Evolutionary conservation across 2,113 vertebrate species (phyloP), one percentile per base, ranked within the genome.

Genomic region (Notarius quadriscutis): DNA sequence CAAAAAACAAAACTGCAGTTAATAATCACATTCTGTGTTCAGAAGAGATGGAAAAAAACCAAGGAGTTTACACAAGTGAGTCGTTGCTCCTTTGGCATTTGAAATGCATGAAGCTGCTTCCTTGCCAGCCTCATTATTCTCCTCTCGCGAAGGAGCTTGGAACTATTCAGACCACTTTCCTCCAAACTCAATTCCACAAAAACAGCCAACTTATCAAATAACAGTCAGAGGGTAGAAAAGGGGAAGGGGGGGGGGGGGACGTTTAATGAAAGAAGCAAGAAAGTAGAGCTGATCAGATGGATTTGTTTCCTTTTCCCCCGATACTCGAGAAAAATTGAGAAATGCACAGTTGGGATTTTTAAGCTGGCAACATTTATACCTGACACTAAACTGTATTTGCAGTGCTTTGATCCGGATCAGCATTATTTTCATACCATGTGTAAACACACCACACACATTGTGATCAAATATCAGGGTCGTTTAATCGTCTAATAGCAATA

Each of bases 201-300:
- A 87, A 90, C 72, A 88, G 58, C 51, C 10, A 11, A 75, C 74
- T 84, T 53, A 67, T 80, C 75, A 75, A 58, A 85, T 14, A 81
- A 60, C 81, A 84, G 79, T 88, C 87, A 88, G 51, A 57, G 77
- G 48, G 41, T 57, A 30, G 25, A 84, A 65, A 81, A 51, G 72
- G 14, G 1, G 51, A 71, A 18, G 14, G 82, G 15, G 50, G 41
- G n/a, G 1, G 58, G 14, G 14, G 27, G 27, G 27, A n/a, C 62
- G 18, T 55, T 85, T 86, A 89, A 86, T 69, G 65, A 86, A 57
- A 41, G 74, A 81, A 60, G 12, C 62, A 11, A 77, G 71, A 88
- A 86, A 84, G 48, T 48, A 65, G 65, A 86, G 62, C 80, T 79
- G 86, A 89, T 87, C 89, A 48, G 80, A 75, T 87, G 65, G 84